Evolutionary conservation across 37 sponge, comb jelly and placozoan species (phyloP).

Genomic region (Tethya wilhelma): DNA sequence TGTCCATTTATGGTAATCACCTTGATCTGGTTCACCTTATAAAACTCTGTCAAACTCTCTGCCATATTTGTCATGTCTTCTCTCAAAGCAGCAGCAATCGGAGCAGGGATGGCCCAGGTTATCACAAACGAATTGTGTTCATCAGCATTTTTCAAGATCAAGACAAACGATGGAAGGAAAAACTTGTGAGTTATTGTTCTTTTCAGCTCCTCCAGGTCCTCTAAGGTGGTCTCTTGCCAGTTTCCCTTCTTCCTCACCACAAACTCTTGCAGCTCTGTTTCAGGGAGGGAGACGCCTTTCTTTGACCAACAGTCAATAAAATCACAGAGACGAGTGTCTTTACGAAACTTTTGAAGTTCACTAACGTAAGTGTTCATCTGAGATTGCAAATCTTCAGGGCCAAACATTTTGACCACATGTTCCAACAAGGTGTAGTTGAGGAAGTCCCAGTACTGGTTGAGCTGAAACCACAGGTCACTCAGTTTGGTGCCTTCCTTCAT

Average conservation of each 20-base stretch:
- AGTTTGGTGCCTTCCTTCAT: no score
- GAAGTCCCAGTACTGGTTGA: no score
- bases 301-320: neutral
- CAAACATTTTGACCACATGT: neutral
- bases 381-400: neutral
- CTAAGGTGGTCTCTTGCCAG: no score
- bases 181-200: neutral
- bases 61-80: no score
- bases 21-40: no score
- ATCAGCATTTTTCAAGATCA: no score
- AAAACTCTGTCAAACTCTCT: no score
- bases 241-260: slow-evolving; percentile 1
- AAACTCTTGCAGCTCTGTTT: neutral
- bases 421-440: neutral
- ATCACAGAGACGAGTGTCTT: neutral
- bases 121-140: no score
- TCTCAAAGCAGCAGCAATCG: no score
- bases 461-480: no score
- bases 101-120: no score
- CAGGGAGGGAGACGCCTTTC: neutral
- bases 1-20: no score
- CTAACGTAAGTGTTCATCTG: neutral
- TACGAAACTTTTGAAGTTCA: neutral
- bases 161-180: neutral
- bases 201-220: neutral